Conservation (phyloP, 1,140 invertebrate species). For the Galendromus occidentalis region DNA sequence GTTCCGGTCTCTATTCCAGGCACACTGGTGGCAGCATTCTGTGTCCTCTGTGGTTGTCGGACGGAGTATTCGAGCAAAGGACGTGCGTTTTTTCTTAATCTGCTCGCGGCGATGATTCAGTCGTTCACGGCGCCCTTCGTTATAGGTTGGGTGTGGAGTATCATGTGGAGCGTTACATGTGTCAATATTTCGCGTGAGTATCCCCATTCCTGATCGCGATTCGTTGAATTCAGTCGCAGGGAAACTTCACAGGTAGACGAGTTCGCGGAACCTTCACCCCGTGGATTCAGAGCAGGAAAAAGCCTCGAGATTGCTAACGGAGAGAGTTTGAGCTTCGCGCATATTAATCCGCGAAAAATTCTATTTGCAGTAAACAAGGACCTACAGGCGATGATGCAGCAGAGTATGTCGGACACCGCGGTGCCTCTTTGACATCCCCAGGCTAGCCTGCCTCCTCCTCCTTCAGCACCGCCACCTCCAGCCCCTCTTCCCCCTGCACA, state of each 20-base stretch:
- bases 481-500: no score
- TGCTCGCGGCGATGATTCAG: constrained; percentile 31
- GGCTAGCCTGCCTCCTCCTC: constrained; percentile 3
- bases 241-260: no score
- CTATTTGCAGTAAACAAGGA: constrained; percentile 6
- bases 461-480: no score
- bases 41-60: constrained; percentile 30
- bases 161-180: constrained; percentile 34
- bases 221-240: no score
- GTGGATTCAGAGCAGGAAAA: no score
- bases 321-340: no score
- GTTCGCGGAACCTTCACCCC: no score
- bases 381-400: constrained; percentile 10
- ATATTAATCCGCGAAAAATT: not conserved
- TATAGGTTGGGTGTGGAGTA: constrained; percentile 36
- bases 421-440: constrained; percentile 6
- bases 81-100: constrained; percentile 28
- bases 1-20: constrained; percentile 23
- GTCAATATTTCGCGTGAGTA: constrained; percentile 23
- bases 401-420: constrained; percentile 4
- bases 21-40: constrained; percentile 30
- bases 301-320: no score
- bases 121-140: constrained; percentile 31
- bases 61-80: constrained; percentile 25
- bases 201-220: no score